phyloP scores from a whole-genome alignment of 2,888 invertebrate genomes.

The Cosmorhoe ocellata region DNA sequence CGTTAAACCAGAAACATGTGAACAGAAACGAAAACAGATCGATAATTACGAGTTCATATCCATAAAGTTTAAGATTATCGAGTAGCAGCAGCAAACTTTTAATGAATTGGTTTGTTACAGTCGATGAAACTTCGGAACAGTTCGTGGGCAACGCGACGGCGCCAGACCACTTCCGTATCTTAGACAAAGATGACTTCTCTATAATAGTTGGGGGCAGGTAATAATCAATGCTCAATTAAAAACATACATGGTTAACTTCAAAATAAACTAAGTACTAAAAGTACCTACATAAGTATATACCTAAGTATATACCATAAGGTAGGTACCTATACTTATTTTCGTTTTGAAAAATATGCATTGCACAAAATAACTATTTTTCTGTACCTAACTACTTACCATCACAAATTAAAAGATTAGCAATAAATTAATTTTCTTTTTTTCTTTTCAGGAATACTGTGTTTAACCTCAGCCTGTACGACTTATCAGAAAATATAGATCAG shows the following conservation, averaged over 20 bases:
- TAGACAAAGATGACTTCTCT: conserved; percentile 92
- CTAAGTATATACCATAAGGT: too few relatives aligned
- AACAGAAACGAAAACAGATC: too few relatives aligned
- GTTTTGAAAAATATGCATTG: too few relatives aligned
- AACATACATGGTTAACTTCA: too few relatives aligned
- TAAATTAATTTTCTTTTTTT: conserved; percentile 26
- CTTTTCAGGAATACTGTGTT: conserved; percentile 92
- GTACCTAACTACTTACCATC: too few relatives aligned
- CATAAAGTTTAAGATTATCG: conserved; percentile 31
- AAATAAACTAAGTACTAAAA: too few relatives aligned
- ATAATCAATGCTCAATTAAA: conserved; percentile 40
- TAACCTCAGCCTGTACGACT: conserved; percentile 93
- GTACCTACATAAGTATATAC: too few relatives aligned
- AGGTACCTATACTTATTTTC: too few relatives aligned
- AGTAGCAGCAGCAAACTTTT: conserved; percentile 40
- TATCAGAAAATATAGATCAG: conserved; percentile 89
- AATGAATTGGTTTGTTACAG: conserved; percentile 80
- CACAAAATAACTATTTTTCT: too few relatives aligned
- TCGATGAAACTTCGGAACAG: conserved; percentile 87
- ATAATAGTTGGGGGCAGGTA: conserved; percentile 95
- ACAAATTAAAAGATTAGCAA: too few relatives aligned
- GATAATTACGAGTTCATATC: too few relatives aligned
- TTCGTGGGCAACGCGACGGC: conserved; percentile 91
- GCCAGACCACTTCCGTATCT: conserved; percentile 93
- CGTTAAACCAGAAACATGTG: too few relatives aligned